Base-by-base conservation (phyloP, 2,888 invertebrate species). In the Flexamia atlantica region DNA sequence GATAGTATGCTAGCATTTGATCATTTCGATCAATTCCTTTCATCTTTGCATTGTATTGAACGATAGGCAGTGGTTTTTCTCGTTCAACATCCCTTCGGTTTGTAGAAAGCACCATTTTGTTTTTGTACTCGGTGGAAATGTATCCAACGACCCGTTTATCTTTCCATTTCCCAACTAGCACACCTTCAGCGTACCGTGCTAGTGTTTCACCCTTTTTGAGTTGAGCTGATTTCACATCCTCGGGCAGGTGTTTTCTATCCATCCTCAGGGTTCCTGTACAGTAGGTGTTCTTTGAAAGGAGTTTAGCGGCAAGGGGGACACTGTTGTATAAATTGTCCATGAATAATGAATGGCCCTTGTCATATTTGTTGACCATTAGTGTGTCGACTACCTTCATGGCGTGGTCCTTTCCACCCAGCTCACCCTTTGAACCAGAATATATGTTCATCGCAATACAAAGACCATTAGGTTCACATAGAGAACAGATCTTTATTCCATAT, bases 61-160 rank as follows among this genome's bases (percentile, higher is more conserved):
- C 7, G 9, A 68, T 30, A 0, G 68, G 30, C 0, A 74, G 28
- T 28, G 74, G 74, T 42, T 74, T 74, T 23, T 42, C 5, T 46
- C 28, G 30, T 23, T 23, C 12, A 3, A 32, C 74, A 5, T 20
- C 12, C 9, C 3, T 74, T 10, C 32, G 7, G 32, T 74, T 74
- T n/a, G 2, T 40, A 4, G 74, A 40, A 1, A 28, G 7, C 2
- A n/a, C 68, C 30, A 68, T 68, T 0, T 4, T 20, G 25, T 79
- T 79, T 79, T 79, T 53, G 25, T 50, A 79, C 50, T 79, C 46
- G 17, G 42, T 42, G 1, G 74, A 79, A 23, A 79, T 20, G 17
- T 79, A 79, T 17, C 9, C 4, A 1, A 74, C 74, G 12, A 36
- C 42, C 3, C 79, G 20, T 10, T 25, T 50, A 25, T 79, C 50